Base-by-base conservation (phyloP, 2,797 vertebrate genomes). In the Sebastes hubbsi region DNA sequence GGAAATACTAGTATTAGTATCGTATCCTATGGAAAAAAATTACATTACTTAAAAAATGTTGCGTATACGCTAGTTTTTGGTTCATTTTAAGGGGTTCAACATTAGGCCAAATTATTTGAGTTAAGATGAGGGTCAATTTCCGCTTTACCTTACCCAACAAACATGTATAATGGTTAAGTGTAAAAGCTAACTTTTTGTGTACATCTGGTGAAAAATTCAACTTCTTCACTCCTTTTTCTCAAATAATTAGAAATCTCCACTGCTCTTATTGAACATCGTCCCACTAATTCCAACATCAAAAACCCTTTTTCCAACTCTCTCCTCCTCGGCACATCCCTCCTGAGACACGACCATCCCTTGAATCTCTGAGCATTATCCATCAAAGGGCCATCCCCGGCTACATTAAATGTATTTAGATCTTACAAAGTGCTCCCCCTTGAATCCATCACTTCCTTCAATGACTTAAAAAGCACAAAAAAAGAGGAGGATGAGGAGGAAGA, bases 351-450 rank as follows among this genome's bases (percentile, higher is more conserved):
- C 72, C 82, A 58, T 65, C 80, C 22, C 78, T 79, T 34, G 59
- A 83, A 73, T 77, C 82, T 62, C 63, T 5, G 38, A 71, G 76
- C 63, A 66, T 88, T 87, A 84, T 30, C 85, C 85, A 92, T 93
- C 84, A 90, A 92, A 90, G 77, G 11, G 74, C 86, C 83, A 89
- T 87, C 85, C 62, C 58, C 16, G 6, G 77, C 71, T 88, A 79
- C 80, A 90, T 92, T 91, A 91, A 90, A 93, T 85, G 83, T 91
- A 90, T 94, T 94, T 92, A 93, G 90, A 92, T 89, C 87, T 89
- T 77, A 84, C 80, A 91, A 91, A 93, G 87, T 91, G 85, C 88
- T 94, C 89, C 93, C 93, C 71, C 78, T 90, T 94, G 94, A 94
- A 92, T 94, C 87, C 81, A 91, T 92, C 91, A 87, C 89, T 91